Conservation (phyloP, 2,888 invertebrate genomes). For the Boloria euphrosyne region DNA sequence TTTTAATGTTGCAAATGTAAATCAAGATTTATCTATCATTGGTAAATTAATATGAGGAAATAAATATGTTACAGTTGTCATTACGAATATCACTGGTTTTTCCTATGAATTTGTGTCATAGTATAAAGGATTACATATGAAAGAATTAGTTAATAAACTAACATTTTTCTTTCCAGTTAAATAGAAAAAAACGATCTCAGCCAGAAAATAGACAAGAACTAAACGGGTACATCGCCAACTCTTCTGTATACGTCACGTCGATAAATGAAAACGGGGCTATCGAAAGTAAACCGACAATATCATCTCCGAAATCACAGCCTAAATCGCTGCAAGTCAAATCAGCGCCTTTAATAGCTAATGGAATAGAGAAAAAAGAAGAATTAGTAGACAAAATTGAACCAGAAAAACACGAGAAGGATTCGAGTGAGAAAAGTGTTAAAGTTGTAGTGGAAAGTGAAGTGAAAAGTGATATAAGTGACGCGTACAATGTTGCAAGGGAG, state of each 20-base stretch:
- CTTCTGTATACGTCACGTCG: constrained; percentile 92
- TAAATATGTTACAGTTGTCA: not conserved
- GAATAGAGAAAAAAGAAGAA: constrained; percentile 53
- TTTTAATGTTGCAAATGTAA: no score
- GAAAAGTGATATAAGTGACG: constrained; percentile 71
- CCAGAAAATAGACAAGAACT: constrained; percentile 82
- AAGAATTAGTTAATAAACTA: not conserved
- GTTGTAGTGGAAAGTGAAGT: constrained; percentile 60
- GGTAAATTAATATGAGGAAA: not conserved
- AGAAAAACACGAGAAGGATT: constrained; percentile 71
- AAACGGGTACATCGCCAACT: constrained; percentile 91
- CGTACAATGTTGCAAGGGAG: constrained; percentile 71
- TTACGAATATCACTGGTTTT: not conserved
- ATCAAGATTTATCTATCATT: no score
- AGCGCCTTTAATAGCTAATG: constrained; percentile 73
- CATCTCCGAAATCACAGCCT: constrained; percentile 73
- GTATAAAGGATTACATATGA: no score
- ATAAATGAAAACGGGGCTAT: constrained; percentile 81
- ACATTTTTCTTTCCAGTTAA: constrained; percentile 78
- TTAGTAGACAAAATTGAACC: constrained; percentile 55
- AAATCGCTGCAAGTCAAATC: constrained; percentile 76
- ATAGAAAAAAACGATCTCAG: constrained; percentile 82
- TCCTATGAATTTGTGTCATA: not conserved
- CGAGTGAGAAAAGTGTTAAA: constrained; percentile 69
- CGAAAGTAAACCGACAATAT: constrained; percentile 74